Percentiles rank a stretch among this genome's conserved stretches.
These are phyloP conservation scores for Propithecus coquereli DNA, from an alignment of 2,113 vertebrate species.

Conservation along the genomic window DNA sequence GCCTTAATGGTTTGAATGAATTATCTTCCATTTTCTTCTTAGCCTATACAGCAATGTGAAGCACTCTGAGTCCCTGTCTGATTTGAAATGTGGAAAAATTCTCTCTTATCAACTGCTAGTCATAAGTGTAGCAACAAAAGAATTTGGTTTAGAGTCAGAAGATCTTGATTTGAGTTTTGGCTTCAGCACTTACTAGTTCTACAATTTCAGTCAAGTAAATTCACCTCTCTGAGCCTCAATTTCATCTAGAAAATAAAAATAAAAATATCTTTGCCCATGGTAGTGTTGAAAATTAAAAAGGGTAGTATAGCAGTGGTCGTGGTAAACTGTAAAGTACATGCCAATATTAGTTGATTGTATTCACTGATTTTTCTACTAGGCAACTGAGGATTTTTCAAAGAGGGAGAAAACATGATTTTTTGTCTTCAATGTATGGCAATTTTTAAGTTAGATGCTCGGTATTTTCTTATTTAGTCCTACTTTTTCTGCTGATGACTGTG, in stretches of 20 bases:
- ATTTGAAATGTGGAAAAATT: constrained; percentile 26
- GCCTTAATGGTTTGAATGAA: background rate
- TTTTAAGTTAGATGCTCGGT: background rate
- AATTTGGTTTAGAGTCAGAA: background rate
- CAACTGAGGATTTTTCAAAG: background rate
- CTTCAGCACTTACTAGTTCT: background rate
- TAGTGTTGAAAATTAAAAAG: background rate
- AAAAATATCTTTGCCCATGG: background rate
- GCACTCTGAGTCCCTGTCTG: background rate
- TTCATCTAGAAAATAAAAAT: constrained; percentile 14
- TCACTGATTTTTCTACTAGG: background rate
- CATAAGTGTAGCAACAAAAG: background rate
- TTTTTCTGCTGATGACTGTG: background rate
- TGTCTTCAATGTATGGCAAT: background rate
- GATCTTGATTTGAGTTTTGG: background rate
- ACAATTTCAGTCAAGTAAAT: background rate
- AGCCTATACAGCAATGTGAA: background rate
- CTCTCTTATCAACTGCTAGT: background rate
- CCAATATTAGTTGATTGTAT: background rate
- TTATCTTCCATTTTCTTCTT: background rate
- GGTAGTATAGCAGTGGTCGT: background rate
- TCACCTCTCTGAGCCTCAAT: background rate
- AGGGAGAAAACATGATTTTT: background rate
- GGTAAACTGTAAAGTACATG: background rate
- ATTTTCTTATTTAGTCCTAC: constrained; percentile 7